Conservation (phyloP, 2,113 vertebrate species). For the Ahaetulla prasina region DNA sequence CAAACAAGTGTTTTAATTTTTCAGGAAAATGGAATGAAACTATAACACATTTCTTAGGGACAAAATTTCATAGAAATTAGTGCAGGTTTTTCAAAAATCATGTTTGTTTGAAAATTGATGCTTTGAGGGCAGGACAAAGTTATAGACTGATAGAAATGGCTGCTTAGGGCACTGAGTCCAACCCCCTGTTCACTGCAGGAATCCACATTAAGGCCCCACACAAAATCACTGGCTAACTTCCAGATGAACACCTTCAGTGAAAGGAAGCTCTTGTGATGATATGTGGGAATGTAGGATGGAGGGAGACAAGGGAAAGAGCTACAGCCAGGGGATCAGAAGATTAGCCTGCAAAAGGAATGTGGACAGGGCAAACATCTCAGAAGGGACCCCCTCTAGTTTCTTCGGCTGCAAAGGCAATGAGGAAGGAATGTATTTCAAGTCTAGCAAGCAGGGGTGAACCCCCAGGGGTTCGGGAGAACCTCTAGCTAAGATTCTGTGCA, state of each 20-base stretch:
- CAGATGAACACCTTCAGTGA: not conserved
- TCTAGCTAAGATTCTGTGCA: no score
- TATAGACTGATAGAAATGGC: not conserved
- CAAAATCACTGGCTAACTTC: not conserved
- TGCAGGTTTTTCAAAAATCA: not conserved
- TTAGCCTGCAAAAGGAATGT: not conserved
- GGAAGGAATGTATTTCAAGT: not conserved
- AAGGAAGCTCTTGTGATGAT: not conserved
- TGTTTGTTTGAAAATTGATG: not conserved
- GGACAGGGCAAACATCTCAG: not conserved
- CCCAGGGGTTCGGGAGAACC: no score
- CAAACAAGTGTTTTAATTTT: not conserved
- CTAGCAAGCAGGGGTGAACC: no score
- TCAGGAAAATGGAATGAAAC: not conserved
- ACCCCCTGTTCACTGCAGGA: not conserved
- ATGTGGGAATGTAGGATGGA: not conserved
- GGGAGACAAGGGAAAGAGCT: not conserved
- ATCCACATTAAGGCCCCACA: not conserved
- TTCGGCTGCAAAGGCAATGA: not conserved
- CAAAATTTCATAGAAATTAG: not conserved
- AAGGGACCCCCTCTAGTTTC: not conserved
- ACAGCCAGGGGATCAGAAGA: not conserved
- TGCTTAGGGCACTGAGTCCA: not conserved
- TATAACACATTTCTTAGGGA: not conserved
- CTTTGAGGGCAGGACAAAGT: not conserved